A percentile compares a stretch with the other conserved stretches of the same genome.
phyloP scores from a whole-genome alignment of 2,113 vertebrate genomes.

The Macaca mulatta region DNA sequence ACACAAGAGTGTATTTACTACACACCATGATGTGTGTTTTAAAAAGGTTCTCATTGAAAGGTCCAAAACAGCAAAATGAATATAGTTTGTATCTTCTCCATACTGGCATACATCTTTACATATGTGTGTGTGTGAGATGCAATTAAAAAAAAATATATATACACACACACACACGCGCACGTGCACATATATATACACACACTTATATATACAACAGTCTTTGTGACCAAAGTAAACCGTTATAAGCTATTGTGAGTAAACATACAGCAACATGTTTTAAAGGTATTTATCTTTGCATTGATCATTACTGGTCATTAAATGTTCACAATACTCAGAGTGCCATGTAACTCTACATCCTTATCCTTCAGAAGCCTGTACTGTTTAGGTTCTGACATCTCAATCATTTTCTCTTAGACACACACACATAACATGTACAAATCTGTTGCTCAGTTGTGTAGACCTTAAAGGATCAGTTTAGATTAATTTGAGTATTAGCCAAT shows the following conservation, averaged over 20 bases:
- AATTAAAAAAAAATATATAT: not conserved
- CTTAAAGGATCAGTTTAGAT: not conserved
- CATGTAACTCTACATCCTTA: not conserved
- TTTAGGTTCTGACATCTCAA: not conserved
- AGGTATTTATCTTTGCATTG: not conserved
- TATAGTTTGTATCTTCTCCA: not conserved
- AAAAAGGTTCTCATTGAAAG: constrained; percentile 7
- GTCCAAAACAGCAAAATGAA: not conserved
- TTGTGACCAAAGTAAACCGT: not conserved
- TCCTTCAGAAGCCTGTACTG: not conserved
- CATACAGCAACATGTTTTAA: not conserved
- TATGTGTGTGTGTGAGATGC: not conserved
- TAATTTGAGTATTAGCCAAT: not conserved
- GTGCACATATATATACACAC: not conserved
- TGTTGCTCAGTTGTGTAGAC: not conserved
- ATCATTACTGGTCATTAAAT: not conserved
- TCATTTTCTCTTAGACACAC: not conserved
- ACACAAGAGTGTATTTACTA: constrained; percentile 30
- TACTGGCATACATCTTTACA: not conserved
- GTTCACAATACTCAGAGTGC: not conserved
- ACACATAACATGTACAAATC: not conserved
- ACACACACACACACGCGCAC: fast-evolving
- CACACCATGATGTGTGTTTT: not conserved
- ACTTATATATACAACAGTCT: not conserved
- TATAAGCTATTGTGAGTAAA: not conserved